Evolutionary conservation across 2,113 vertebrate species (phyloP), one percentile per base, ranked within the genome.

Genomic region (Sminthopsis crassicaudata): DNA sequence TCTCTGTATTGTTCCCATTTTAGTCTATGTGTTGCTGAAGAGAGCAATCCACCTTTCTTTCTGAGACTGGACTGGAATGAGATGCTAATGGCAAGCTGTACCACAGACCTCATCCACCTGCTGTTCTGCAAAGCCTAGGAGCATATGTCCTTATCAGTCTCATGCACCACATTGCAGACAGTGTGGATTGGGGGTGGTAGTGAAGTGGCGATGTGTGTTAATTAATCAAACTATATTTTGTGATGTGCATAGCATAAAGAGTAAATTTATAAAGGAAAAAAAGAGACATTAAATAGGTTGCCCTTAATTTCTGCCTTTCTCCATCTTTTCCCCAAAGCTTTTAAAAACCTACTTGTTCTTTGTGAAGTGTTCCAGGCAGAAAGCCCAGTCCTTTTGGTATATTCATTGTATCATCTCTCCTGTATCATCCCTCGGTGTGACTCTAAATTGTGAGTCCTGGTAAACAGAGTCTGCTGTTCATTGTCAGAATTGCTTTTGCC

Each of bases 391-490:
- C 53, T 23, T 89, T 95, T 54, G 19, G 23, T 25, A 60, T 42
- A 25, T 10, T 7, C 9, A 30, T 23, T 55, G 6, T 46, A 51
- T n/a, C 0, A 19, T 3, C 16, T 0, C 16, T 0, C 53, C 52
- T 9, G 11, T 46, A 42, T 46, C 54, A 25, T 92, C 42, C 46
- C 22, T 46, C 53, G 53, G 52, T 46, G 84, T 51, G 0, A 11
- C 52, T 57, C 42, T 94, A 55, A 84, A 53, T 51, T 14, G 0
- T 91, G 12, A 42, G 9, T 93, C 27, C 50, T 25, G 0, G 10
- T 76, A 51, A 89, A 46, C 36, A 50, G 90, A 67, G 46, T 53
- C 10, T 57, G n/a, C 4, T 10, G 22, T 54, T 88, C 2, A 27
- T 25, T 14, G 0, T 8, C 25, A 36, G 67, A 84, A 84, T 7